Evolutionary conservation across 2,797 vertebrate species (phyloP).

Genomic region (Epinephelus awoara): DNA sequence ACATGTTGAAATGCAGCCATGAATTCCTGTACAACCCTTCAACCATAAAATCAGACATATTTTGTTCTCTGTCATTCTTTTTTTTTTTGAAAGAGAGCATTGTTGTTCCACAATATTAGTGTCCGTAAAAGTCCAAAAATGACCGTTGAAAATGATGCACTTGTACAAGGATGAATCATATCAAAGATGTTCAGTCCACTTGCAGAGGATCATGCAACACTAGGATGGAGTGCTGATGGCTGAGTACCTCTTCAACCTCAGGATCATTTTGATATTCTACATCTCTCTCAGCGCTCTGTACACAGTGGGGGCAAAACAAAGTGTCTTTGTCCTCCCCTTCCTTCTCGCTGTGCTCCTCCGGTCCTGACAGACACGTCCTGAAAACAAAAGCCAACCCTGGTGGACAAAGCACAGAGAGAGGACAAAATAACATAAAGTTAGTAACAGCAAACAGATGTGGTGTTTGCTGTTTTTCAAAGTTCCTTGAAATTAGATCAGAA

Average conservation of each 20-base stretch:
- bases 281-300: conserved; percentile 72
- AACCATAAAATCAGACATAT: conserved; percentile 68
- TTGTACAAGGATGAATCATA: conserved; percentile 73
- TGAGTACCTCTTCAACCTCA: conserved; percentile 75
- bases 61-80: conserved; percentile 21
- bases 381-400: conserved; percentile 64
- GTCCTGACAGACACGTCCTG: conserved; percentile 61
- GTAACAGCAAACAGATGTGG: conserved; percentile 12
- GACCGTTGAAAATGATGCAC: conserved; percentile 66
- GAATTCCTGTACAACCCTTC: conserved; percentile 78
- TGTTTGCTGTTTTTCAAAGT: conserved; percentile 24
- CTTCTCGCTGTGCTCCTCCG: conserved; percentile 55
- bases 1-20: conserved; percentile 74
- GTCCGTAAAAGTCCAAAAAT: conserved; percentile 72
- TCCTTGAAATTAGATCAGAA: conserved; percentile 44
- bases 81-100: conserved; percentile 65
- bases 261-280: conserved; percentile 73
- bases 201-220: conserved; percentile 84
- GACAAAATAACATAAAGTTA: conserved; percentile 56
- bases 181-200: conserved; percentile 76
- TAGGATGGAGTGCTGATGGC: conserved; percentile 72
- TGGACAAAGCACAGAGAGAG: conserved; percentile 66
- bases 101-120: conserved; percentile 68
- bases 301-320: conserved; percentile 63
- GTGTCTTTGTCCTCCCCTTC: conserved; percentile 55